Conservation (phyloP, 2,113 vertebrate genomes). For the Ciconia stormi region DNA sequence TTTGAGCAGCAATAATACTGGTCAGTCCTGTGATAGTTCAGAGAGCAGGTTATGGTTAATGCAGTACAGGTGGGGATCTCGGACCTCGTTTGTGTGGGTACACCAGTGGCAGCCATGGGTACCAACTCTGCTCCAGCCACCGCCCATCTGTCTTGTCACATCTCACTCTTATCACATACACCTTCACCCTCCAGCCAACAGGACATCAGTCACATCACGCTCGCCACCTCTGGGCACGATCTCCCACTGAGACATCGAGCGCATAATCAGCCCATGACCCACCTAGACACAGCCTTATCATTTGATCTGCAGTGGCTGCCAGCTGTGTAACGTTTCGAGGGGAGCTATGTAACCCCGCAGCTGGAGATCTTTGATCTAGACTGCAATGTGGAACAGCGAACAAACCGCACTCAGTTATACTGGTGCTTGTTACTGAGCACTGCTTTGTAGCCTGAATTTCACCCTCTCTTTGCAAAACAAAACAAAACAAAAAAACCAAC, state of each 20-base stretch:
- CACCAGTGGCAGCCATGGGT: background rate
- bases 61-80: background rate
- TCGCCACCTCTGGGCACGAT: background rate
- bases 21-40: background rate
- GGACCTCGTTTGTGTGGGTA: too few species aligned
- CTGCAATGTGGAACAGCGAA: background rate
- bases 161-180: background rate
- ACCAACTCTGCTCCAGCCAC: background rate
- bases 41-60: background rate
- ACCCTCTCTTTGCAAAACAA: background rate
- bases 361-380: background rate
- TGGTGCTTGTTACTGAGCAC: background rate
- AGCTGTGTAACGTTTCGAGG: background rate
- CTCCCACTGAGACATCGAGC: background rate
- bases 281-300: background rate
- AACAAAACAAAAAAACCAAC: background rate
- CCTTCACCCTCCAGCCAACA: background rate
- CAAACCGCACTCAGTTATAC: background rate
- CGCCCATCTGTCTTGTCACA: background rate
- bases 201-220: fast-evolving
- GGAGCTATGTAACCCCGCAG: background rate
- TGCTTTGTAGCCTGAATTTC: background rate
- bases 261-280: background rate
- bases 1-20: background rate
- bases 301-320: background rate